Evolutionary conservation across 2,888 invertebrate species (phyloP).

Genomic region (Hemaris fuciformis): DNA sequence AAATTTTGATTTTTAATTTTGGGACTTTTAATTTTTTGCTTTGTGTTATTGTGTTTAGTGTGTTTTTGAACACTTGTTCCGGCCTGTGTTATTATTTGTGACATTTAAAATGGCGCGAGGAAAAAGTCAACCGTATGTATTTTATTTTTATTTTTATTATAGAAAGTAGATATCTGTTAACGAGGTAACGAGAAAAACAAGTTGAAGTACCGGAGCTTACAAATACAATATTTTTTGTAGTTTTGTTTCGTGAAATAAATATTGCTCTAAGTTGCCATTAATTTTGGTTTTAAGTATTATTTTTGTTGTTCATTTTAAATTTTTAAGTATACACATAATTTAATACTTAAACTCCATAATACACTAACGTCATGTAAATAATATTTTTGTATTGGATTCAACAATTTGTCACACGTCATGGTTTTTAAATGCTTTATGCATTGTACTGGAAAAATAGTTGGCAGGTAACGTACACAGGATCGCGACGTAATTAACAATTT

Average conservation of each 20-base stretch:
- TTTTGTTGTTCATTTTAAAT: too few species aligned
- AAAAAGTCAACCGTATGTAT: slow-evolving; percentile 65
- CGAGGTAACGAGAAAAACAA: not conserved
- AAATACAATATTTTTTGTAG: too few species aligned
- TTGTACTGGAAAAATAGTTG: not conserved
- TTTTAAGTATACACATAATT: too few species aligned
- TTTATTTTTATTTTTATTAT: slow-evolving; percentile 29
- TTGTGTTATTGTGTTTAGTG: slow-evolving; percentile 50
- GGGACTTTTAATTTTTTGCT: slow-evolving; percentile 37
- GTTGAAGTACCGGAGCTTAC: not conserved
- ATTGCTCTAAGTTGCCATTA: too few species aligned
- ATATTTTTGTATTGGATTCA: too few species aligned
- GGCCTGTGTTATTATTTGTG: slow-evolving; percentile 43
- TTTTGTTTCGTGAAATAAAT: too few species aligned
- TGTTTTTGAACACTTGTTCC: slow-evolving; percentile 37
- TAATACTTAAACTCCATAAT: too few species aligned
- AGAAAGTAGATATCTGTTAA: not conserved
- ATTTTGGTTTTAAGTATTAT: too few species aligned
- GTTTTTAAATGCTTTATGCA: not conserved
- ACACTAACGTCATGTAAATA: too few species aligned
- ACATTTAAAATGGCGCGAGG: slow-evolving; percentile 61
- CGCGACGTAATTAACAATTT: not conserved
- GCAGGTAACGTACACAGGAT: not conserved
- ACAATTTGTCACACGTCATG: too few species aligned
- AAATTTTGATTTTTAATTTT: slow-evolving; percentile 50